Evolutionary conservation across 2,888 invertebrate genomes (phyloP).

Genomic region (Griposia aprilina): DNA sequence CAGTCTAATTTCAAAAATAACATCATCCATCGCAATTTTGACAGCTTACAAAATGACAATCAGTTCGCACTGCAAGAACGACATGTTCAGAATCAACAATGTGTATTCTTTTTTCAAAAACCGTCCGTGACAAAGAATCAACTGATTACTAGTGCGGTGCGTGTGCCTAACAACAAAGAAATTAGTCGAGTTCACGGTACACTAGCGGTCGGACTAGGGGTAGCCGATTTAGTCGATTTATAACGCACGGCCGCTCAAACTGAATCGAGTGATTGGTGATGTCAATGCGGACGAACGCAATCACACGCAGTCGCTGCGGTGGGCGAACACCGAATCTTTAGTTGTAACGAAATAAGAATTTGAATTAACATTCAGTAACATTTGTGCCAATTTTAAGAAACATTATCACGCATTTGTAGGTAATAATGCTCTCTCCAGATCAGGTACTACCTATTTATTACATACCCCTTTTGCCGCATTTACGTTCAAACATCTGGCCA

Average conservation of each 20-base stretch:
- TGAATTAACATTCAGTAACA: conserved; percentile 12
- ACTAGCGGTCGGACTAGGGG: conserved; percentile 63
- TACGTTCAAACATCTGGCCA: too few relatives aligned
- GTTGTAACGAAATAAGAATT: conserved; percentile 31
- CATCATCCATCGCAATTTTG: neutral
- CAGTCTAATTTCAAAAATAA: neutral
- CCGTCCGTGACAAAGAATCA: conserved; percentile 47
- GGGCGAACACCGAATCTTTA: conserved; percentile 43
- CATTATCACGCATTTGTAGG: neutral
- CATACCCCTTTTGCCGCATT: too few relatives aligned
- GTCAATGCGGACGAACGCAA: conserved; percentile 64
- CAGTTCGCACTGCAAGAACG: neutral
- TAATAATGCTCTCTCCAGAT: neutral
- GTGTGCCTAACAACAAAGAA: conserved; percentile 68
- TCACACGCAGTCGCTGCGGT: conserved; percentile 64
- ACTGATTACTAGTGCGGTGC: conserved; percentile 63
- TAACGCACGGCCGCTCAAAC: conserved; percentile 85
- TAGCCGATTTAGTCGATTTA: conserved; percentile 66
- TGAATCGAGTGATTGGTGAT: conserved; percentile 85
- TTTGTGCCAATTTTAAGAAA: conserved; percentile 21
- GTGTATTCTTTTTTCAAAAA: conserved; percentile 37
- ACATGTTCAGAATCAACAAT: conserved; percentile 22
- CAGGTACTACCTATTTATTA: neutral
- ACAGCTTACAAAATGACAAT: neutral
- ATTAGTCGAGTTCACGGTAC: conserved; percentile 71